Conservation (phyloP, 2,888 invertebrate species). For the Chouioia cunea region DNA sequence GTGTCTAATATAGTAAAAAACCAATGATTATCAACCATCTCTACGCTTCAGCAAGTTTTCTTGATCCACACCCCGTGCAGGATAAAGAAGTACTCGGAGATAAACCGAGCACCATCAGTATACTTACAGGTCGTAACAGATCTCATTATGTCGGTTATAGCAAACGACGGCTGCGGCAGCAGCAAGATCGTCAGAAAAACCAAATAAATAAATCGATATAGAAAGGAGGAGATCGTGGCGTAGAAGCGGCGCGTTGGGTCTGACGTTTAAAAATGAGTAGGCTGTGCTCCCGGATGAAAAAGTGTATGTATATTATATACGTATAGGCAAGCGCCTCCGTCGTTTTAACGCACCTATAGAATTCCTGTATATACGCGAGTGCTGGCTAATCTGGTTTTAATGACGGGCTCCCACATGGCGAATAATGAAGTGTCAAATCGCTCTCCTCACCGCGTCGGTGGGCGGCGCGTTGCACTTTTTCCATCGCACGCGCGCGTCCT, state of each 20-base stretch:
- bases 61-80: no score
- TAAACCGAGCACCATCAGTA: no score
- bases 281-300: background rate
- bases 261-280: slow-evolving; percentile 38
- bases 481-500: background rate
- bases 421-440: slow-evolving; percentile 69
- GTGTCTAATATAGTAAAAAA: no score
- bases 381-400: slow-evolving; percentile 68
- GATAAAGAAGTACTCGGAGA: no score
- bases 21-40: no score
- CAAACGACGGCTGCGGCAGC: slow-evolving; percentile 16
- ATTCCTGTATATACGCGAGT: slow-evolving; percentile 23
- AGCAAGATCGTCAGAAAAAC: background rate
- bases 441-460: slow-evolving; percentile 52
- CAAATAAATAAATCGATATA: slow-evolving; percentile 30
- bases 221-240: background rate
- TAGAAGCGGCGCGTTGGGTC: background rate
- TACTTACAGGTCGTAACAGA: background rate
- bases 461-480: slow-evolving; percentile 56
- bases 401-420: slow-evolving; percentile 65
- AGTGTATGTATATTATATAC: no score
- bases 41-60: no score
- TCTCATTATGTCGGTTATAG: no score
- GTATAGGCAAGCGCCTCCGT: slow-evolving; percentile 8
- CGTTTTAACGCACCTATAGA: slow-evolving; percentile 31